phyloP scores from a whole-genome alignment of 2,888 invertebrate genomes.

The Tetragnatha montana region DNA sequence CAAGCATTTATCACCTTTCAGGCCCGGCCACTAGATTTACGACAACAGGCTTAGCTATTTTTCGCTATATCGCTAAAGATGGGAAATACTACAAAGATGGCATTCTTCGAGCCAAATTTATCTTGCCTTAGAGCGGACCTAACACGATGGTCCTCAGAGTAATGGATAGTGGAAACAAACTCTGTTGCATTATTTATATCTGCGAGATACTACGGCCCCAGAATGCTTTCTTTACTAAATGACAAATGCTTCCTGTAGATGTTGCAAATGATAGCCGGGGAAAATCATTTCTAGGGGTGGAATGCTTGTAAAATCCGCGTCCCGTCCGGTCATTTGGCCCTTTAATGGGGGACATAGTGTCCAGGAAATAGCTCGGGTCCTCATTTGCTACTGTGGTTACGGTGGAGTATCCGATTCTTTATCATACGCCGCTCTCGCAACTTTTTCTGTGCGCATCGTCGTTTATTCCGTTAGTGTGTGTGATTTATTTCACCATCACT shows the following conservation, averaged over 20 bases:
- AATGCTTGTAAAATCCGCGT: slow-evolving; percentile 45
- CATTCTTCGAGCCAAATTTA: slow-evolving; percentile 37
- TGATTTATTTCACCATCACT: slow-evolving; percentile 41
- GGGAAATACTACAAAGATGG: slow-evolving; percentile 47
- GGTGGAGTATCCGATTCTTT: slow-evolving; percentile 19
- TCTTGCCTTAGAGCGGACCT: slow-evolving; percentile 38
- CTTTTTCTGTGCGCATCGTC: slow-evolving; percentile 11
- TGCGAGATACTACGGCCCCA: slow-evolving; percentile 6
- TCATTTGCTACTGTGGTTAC: slow-evolving; percentile 45
- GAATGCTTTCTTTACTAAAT: slow-evolving; percentile 46
- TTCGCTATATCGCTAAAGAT: slow-evolving; percentile 38
- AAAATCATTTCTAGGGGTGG: slow-evolving; percentile 31
- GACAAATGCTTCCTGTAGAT: slow-evolving; percentile 50
- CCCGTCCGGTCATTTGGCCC: slow-evolving; percentile 46
- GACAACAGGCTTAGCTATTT: slow-evolving; percentile 25
- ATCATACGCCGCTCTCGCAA: slow-evolving; percentile 21
- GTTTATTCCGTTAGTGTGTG: slow-evolving; percentile 31
- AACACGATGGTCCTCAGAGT: slow-evolving; percentile 48
- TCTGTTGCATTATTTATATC: slow-evolving; percentile 57
- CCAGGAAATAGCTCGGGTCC: slow-evolving; percentile 39
- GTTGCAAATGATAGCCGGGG: slow-evolving; percentile 51
- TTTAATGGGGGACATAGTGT: slow-evolving; percentile 50
- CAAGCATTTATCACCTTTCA: slow-evolving; percentile 14
- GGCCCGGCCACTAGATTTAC: slow-evolving; percentile 27
- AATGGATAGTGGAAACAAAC: slow-evolving; percentile 49